Evolutionary conservation across 1,140 invertebrate species (phyloP).

Genomic region (Ganaspis sp.): DNA sequence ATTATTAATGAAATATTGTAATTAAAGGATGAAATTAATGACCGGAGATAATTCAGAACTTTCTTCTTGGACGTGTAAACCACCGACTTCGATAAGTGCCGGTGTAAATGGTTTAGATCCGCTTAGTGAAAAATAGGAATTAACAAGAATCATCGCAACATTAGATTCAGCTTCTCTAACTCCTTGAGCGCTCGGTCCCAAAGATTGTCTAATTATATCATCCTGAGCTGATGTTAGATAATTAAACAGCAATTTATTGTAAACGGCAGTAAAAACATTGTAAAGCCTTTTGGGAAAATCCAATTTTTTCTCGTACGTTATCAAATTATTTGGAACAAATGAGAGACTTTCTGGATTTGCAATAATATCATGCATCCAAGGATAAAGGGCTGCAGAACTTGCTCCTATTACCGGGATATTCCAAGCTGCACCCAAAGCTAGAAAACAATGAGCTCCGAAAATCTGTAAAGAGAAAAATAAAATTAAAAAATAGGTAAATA

Average conservation of each 20-base stretch:
- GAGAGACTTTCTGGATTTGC: slow-evolving; percentile 80
- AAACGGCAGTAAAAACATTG: slow-evolving; percentile 69
- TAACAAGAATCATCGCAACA: slow-evolving; percentile 77
- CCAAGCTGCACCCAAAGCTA: slow-evolving; percentile 77
- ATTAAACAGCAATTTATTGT: slow-evolving; percentile 50
- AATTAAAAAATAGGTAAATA: too few relatives aligned
- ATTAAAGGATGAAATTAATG: slow-evolving; percentile 38
- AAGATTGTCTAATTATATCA: slow-evolving; percentile 65
- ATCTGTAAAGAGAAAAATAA: too few relatives aligned
- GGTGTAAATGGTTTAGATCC: slow-evolving; percentile 73
- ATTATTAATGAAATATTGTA: too few relatives aligned
- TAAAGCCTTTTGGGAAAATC: slow-evolving; percentile 78
- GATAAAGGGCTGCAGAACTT: slow-evolving; percentile 78
- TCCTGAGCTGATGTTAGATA: slow-evolving; percentile 55
- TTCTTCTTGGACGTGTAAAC: slow-evolving; percentile 75
- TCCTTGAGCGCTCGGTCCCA: slow-evolving; percentile 66
- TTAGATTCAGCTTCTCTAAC: slow-evolving; percentile 72
- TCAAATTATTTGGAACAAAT: slow-evolving; percentile 79
- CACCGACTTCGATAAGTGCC: slow-evolving; percentile 78
- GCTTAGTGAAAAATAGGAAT: slow-evolving; percentile 77
- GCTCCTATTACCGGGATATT: slow-evolving; percentile 79
- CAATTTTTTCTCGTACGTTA: slow-evolving; percentile 77
- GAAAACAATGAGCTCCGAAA: slow-evolving; percentile 70
- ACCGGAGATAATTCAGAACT: slow-evolving; percentile 50
- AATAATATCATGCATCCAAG: slow-evolving; percentile 80